Evolutionary conservation across 2,888 invertebrate species (phyloP), one percentile per base, ranked within the genome.

Genomic region (Morinoia aosen): DNA sequence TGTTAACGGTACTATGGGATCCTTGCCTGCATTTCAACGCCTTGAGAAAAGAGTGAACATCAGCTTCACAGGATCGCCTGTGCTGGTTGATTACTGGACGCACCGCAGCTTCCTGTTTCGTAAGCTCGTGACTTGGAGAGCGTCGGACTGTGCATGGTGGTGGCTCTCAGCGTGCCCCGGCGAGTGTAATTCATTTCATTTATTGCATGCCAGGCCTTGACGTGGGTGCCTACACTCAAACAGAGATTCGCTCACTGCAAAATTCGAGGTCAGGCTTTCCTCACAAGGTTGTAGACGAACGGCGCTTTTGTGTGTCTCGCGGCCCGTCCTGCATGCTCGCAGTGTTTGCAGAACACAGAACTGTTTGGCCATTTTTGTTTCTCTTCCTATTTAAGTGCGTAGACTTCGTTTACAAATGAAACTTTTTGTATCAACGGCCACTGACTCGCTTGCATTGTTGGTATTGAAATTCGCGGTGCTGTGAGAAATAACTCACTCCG

Each of bases 121-220:
- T 48, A 48, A 90, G 90, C 39, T 90, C 90, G 90, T 90, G 90
- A 90, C 90, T 90, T 39, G 90, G 40, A 90, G 90, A 90, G 40
- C 11, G 90, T 90, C 90, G 40, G 90, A 90, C 40, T 33, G 40
- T 90, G 90, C 48, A 90, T 48, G 48, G 40, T 48, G 48, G 40
- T 16, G 90, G 90, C 90, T 90, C 76, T 76, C 76, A 76, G 76
- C 76, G 76, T 76, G 76, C 76, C 76, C 76, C 90, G 90, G 10
- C 40, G 16, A 56, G 57, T 33, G 93, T 57, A 93, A 57, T 93
- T 93, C 93, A 56, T 93, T 93, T 93, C 93, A 57, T 5, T 57
- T 93, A 93, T 93, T 93, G 93, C 58, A 33, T 56, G 56, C 58
- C 12, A 33, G 57, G 57, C 93, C 93, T 93, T 93, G 93, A 93